Evolutionary conservation across 2,888 invertebrate species (phyloP), one percentile per base, ranked within the genome.

Genomic region (Xylota segnis): DNA sequence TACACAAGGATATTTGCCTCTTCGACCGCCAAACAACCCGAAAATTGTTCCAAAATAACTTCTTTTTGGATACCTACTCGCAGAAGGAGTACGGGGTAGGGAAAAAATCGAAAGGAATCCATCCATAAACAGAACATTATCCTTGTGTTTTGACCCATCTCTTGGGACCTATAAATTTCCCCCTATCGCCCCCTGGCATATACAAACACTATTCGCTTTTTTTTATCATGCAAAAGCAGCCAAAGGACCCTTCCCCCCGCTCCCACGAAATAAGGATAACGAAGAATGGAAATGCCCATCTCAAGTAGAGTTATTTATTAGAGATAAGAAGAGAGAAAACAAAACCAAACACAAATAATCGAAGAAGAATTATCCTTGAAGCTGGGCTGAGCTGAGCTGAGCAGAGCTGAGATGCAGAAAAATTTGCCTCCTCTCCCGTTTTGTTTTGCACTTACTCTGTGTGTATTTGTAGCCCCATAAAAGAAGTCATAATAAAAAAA

Each of bases 151-250:
- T 88, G 87, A 88, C 82, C 88, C 83, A 84, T 88, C 92, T 90
- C 91, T 88, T 87, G 92, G 91, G 92, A 91, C 90, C 92, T 90
- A 92, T 92, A 92, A 92, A 92, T 92, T 91, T 90, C 90, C 90
- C 90, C 90, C 90, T 90, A 90, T 77, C 77, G 56, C 68, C 66
- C 47, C 37, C 63, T 59, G 32, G 34, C 52, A 52, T 59, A 87
- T 71, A 71, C 63, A 87, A 72, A 71, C 63, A 32, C 50, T 58
- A 70, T 52, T 63, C 27, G 34, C 14, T 34, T 63, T 72, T 83
- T 82, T 83, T 75, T 87, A 71, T 75, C 77, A 83, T 75, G 78
- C 78, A 87, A 78, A 87, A 74, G 37, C 65, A 63, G 56, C 16
- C 10, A 10, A 40, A 59, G 32, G 40, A 59, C 66, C 58, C 59